Percentiles rank a stretch among this genome's conserved stretches.
These are phyloP conservation scores for Sardina pilchardus DNA, from an alignment of 2,113 vertebrate species.

Conservation along the genomic window DNA sequence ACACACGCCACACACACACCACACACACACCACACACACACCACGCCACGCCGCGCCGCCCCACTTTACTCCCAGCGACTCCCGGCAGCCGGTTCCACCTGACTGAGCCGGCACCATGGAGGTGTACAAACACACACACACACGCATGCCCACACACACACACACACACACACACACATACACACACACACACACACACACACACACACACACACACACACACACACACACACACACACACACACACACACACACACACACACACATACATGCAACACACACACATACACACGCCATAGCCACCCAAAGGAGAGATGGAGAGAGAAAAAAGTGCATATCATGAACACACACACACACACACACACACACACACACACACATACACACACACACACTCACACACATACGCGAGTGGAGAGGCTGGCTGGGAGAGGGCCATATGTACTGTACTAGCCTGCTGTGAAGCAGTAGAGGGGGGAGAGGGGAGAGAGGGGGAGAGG, in stretches of 20 bases:
- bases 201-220: too few species aligned
- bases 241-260: background rate
- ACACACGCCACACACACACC: too few species aligned
- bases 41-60: background rate
- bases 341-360: background rate
- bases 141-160: background rate
- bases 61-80: background rate
- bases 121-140: background rate
- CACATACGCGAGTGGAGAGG: background rate
- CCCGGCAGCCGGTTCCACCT: background rate
- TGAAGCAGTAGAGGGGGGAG: background rate
- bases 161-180: background rate
- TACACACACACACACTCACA: background rate
- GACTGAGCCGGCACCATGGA: conserved; percentile 3
- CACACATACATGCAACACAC: background rate
- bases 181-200: background rate
- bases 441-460: background rate
- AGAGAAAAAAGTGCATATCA: background rate
- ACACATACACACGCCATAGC: background rate
- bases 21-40: too few species aligned
- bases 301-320: background rate
- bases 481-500: background rate
- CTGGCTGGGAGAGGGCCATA: background rate
- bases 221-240: too few species aligned
- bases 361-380: background rate